A percentile compares a stretch with the other conserved stretches of the same genome.
These are phyloP conservation scores for Cebuella pygmaea DNA, from an alignment of 2,797 vertebrate genomes.

Conservation along the genomic window DNA sequence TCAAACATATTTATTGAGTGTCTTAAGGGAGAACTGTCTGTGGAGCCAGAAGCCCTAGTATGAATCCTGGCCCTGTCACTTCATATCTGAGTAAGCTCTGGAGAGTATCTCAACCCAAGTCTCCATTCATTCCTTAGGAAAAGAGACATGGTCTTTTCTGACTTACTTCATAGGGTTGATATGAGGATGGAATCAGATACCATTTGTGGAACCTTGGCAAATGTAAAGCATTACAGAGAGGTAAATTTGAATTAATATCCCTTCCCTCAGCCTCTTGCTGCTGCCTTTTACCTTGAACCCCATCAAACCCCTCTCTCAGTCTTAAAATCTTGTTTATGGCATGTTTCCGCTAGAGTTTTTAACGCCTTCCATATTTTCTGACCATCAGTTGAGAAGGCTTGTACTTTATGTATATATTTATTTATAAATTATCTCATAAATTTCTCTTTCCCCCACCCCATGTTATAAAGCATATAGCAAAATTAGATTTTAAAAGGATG, in stretches of 20 bases:
- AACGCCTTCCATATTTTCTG: neutral
- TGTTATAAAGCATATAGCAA: neutral
- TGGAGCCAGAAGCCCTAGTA: neutral
- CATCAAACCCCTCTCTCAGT: neutral
- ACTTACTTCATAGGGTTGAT: neutral
- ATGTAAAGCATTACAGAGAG: neutral
- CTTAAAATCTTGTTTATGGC: neutral
- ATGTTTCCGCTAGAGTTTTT: neutral
- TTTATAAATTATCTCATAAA: neutral
- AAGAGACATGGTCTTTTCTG: neutral
- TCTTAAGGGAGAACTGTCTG: neutral
- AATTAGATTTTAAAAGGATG: conserved; percentile 44
- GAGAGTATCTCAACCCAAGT: neutral
- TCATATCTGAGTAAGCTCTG: neutral
- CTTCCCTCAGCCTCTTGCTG: neutral
- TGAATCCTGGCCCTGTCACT: conserved; percentile 6
- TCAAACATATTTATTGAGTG: conserved; percentile 34
- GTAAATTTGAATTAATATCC: conserved; percentile 2
- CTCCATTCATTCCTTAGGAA: neutral
- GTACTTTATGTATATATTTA: conserved; percentile 35
- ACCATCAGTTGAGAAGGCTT: neutral
- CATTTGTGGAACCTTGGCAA: neutral
- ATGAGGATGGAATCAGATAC: neutral
- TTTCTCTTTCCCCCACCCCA: neutral
- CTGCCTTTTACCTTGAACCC: neutral